Evolutionary conservation across 2,113 vertebrate genomes (phyloP), one percentile per base, ranked within the genome.

Genomic region (Salminus brasiliensis): DNA sequence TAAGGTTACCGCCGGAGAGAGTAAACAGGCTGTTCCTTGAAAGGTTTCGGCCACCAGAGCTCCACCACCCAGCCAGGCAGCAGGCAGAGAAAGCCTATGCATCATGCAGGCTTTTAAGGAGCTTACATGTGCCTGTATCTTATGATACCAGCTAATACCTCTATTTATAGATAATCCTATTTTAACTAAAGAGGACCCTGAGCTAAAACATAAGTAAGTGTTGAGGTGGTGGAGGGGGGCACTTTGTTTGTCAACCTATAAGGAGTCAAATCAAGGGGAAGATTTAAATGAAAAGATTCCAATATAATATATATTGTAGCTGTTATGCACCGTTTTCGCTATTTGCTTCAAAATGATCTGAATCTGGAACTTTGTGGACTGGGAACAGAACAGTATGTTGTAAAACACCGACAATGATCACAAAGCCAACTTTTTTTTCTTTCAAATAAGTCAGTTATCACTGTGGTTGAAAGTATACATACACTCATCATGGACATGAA

Each of bases 161-260:
- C 89, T 93, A 92, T 92, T 91, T 90, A 92, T 91, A 93, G 91
- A 88, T 91, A 90, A 93, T 90, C 91, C 89, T 85, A 85, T 85
- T 89, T 84, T 89, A 89, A 86, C 83, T 71, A 82, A 84, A 89
- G 85, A 84, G 87, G 80, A 91, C 84, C 84, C 76, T 74, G 66
- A 57, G 32, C 59, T 78, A 66, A 80, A 80, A 79, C 81, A 70
- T 74, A 78, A 82, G 72, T 63, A 84, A 68, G 66, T 72, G 55
- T 43, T 34, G 27, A 36, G 27, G 29, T 29, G 53, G 60, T 13
- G 52, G 23, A 0, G 70, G 23, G 47, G 45, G 23, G 25, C 23
- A 45, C 39, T 62, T 52, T 70, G 29, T 25, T 53, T 55, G 11
- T 16, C 41, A 72, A 12, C 29, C 9, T 21, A 27, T 27, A 34